Percentiles rank a stretch among this genome's conserved stretches.
These are phyloP conservation scores for Diglossa cyanea DNA, from an alignment of 2,797 vertebrate genomes.

Conservation along the genomic window DNA sequence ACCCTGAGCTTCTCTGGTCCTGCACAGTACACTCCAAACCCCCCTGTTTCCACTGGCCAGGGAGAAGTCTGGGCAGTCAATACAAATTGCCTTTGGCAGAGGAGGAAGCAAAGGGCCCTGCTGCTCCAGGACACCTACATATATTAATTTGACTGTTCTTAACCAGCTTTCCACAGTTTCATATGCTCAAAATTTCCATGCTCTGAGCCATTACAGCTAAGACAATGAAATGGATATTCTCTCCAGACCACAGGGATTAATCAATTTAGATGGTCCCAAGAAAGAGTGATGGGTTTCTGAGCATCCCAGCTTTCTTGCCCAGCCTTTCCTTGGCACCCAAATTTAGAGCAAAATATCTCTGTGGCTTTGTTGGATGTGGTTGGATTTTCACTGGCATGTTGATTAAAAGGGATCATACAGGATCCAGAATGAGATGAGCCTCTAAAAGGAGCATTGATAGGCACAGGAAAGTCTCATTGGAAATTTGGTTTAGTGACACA, in stretches of 20 bases:
- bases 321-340: neutral
- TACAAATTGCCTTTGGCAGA: neutral
- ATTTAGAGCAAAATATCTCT: neutral
- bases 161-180: neutral
- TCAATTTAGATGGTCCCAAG: neutral
- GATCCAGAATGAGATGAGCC: neutral
- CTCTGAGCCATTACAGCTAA: neutral
- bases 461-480: neutral
- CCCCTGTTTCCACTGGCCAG: rapidly evolving
- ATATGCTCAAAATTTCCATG: neutral
- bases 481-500: rapidly evolving
- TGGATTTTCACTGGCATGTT: neutral
- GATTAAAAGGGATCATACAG: neutral
- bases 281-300: neutral
- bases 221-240: neutral
- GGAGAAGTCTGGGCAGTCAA: neutral
- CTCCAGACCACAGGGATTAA: rapidly evolving
- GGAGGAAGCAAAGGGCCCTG: neutral
- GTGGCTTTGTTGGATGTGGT: rapidly evolving
- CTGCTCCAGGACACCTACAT: neutral
- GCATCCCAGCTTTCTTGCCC: neutral
- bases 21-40: rapidly evolving
- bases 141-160: neutral
- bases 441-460: neutral
- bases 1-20: neutral